These are phyloP conservation scores for Montifringilla adamsi DNA, from an alignment of 2,113 vertebrate species.

Conservation along the genomic window DNA sequence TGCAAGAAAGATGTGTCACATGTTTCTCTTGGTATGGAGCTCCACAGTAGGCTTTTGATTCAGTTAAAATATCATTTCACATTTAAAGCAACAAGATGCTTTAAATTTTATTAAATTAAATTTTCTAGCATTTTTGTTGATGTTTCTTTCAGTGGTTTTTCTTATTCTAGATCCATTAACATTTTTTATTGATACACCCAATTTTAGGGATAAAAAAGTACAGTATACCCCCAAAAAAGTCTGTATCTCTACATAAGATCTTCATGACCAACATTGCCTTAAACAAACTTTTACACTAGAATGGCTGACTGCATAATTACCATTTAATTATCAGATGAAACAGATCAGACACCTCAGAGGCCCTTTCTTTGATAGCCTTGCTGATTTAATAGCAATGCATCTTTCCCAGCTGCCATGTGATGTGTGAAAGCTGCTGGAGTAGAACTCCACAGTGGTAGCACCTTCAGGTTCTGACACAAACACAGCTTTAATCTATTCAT, in stretches of 20 bases:
- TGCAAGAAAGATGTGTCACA: neutral
- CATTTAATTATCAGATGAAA: slow-evolving; percentile 34
- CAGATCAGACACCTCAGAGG: slow-evolving; percentile 7
- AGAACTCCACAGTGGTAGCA: slow-evolving; percentile 44
- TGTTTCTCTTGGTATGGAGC: neutral
- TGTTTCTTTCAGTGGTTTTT: neutral
- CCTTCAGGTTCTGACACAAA: slow-evolving; percentile 43
- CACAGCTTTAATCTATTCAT: slow-evolving; percentile 51
- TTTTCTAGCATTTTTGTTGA: neutral
- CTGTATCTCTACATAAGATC: neutral
- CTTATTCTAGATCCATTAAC: neutral
- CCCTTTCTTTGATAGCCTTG: slow-evolving; percentile 5
- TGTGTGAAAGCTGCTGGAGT: neutral
- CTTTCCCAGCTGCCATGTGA: neutral
- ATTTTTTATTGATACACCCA: neutral
- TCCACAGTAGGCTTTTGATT: neutral
- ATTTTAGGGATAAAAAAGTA: neutral
- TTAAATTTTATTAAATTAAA: neutral
- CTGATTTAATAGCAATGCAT: neutral
- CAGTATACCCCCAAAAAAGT: neutral
- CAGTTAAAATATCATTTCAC: neutral
- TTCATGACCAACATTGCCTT: neutral
- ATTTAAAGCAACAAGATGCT: neutral
- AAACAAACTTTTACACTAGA: neutral
- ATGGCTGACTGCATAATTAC: slow-evolving; percentile 1